phyloP scores from a whole-genome alignment of 2,113 vertebrate species.

The Thamnophis sirtalis region DNA sequence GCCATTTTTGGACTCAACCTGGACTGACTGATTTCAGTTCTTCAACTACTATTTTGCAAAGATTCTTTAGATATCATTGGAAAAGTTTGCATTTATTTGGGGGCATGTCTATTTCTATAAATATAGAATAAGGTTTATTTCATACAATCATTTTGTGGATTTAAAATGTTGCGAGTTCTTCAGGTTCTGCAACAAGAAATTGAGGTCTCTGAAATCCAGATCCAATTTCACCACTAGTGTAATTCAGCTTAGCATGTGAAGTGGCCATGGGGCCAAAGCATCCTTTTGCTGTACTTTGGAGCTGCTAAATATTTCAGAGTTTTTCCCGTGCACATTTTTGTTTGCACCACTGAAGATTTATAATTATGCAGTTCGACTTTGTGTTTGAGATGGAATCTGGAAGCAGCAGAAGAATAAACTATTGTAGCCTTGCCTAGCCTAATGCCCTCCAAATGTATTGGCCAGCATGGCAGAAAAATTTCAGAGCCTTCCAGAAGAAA shows the following conservation, averaged over 20 bases:
- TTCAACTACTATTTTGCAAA: neutral
- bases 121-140: neutral
- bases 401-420: neutral
- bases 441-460: neutral
- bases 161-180: neutral
- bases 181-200: neutral
- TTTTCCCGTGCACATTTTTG: neutral
- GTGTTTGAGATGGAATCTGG: neutral
- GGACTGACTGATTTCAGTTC: conserved; percentile 27
- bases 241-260: neutral
- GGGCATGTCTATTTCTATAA: neutral
- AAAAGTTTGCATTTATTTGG: neutral
- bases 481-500: neutral
- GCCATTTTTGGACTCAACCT: conserved; percentile 28
- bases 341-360: neutral
- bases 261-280: neutral
- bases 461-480: neutral
- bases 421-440: neutral
- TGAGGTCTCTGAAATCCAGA: neutral
- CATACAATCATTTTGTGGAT: neutral
- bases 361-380: neutral
- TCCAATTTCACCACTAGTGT: neutral
- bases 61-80: neutral
- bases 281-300: neutral
- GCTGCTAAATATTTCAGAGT: neutral